A percentile compares a stretch with the other conserved stretches of the same genome.
These are phyloP conservation scores for Pterophyllum scalare DNA, from an alignment of 2,113 vertebrate genomes.

Conservation along the genomic window DNA sequence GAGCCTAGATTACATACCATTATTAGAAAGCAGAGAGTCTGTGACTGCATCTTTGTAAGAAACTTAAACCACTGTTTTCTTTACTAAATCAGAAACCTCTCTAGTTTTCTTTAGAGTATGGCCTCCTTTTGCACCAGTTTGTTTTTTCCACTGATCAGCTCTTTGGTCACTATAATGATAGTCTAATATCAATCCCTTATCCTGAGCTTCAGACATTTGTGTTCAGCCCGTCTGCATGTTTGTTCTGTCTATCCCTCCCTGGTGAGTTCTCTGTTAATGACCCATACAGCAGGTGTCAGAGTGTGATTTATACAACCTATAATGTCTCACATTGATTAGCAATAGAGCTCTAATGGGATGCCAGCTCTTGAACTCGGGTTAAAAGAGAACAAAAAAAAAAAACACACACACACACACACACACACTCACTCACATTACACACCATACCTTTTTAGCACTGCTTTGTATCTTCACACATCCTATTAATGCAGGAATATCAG, in stretches of 20 bases:
- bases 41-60: slow-evolving; percentile 2
- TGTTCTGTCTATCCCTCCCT: slow-evolving; percentile 64
- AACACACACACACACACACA: background rate
- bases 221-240: slow-evolving; percentile 63
- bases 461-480: slow-evolving; percentile 45
- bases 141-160: slow-evolving; percentile 31
- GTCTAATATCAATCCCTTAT: slow-evolving; percentile 31
- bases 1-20: slow-evolving; percentile 57
- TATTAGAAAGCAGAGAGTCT: slow-evolving; percentile 57
- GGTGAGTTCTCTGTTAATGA: slow-evolving; percentile 73
- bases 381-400: slow-evolving; percentile 24
- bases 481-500: slow-evolving; percentile 52
- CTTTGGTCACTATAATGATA: slow-evolving; percentile 33
- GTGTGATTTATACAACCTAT: slow-evolving; percentile 80
- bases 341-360: slow-evolving; percentile 74
- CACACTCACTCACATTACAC: too few relatives aligned
- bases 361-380: slow-evolving; percentile 55
- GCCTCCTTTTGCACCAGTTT: background rate
- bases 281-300: slow-evolving; percentile 73
- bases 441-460: slow-evolving; percentile 27
- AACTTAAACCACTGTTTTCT: slow-evolving; percentile 43
- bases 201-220: slow-evolving; percentile 48
- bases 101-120: background rate
- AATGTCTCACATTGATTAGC: slow-evolving; percentile 81
- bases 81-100: slow-evolving; percentile 22